These are phyloP conservation scores for Saccopteryx leptura DNA, from an alignment of 2,113 vertebrate genomes.

Conservation along the genomic window DNA sequence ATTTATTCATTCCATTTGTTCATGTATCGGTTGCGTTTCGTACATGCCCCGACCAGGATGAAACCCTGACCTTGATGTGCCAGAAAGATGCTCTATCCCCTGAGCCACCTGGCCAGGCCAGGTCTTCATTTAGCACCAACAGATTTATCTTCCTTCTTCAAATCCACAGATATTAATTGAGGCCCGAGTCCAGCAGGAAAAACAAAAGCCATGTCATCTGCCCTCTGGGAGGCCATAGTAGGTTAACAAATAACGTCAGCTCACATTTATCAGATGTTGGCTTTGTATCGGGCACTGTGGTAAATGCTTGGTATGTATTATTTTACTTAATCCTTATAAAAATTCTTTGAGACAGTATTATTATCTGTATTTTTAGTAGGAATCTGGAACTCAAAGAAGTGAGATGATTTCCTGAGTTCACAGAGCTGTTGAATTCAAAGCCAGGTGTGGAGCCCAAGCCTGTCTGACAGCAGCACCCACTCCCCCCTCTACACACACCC, in stretches of 20 bases:
- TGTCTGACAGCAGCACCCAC: background rate
- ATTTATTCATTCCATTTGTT: too few species aligned
- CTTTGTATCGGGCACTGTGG: background rate
- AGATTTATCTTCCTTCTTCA: background rate
- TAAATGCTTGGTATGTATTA: background rate
- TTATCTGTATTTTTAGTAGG: background rate
- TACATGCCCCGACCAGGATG: too few species aligned
- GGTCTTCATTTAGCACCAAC: background rate
- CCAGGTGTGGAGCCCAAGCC: background rate
- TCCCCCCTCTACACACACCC: background rate
- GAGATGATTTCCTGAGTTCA: background rate
- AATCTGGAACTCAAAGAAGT: background rate
- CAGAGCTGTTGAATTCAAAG: background rate
- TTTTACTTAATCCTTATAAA: background rate
- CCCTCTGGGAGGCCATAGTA: background rate
- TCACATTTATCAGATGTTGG: background rate
- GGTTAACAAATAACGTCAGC: background rate
- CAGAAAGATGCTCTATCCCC: too few species aligned
- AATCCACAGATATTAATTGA: background rate
- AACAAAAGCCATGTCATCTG: background rate
- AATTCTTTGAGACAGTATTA: background rate
- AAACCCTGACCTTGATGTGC: too few species aligned
- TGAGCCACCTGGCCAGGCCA: too few species aligned
- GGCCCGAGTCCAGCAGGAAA: background rate
- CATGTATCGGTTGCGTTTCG: too few species aligned